Conservation (phyloP, 2,888 invertebrate species). For the Notodonta dromedarius region DNA sequence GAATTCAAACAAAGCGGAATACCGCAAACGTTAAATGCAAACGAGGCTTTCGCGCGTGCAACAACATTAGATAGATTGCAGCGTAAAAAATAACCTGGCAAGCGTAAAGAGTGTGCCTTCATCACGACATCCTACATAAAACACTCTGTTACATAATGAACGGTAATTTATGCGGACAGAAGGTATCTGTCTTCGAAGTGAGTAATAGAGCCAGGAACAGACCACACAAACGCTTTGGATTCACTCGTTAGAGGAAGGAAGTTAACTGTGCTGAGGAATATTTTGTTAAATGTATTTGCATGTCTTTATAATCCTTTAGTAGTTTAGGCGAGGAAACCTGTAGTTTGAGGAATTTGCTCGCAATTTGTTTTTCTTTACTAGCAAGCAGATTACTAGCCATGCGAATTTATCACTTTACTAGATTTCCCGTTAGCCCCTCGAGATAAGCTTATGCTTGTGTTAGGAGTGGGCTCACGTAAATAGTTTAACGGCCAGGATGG, state of each 20-base stretch:
- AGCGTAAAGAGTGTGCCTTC: conserved; percentile 62
- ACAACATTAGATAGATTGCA: conserved; percentile 48
- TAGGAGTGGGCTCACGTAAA: too few species aligned
- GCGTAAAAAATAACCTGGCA: conserved; percentile 50
- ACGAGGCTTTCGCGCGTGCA: conserved; percentile 51
- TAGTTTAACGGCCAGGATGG: too few species aligned
- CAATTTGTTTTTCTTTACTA: too few species aligned
- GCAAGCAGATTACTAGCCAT: too few species aligned
- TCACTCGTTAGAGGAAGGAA: conserved; percentile 30
- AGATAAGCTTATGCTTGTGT: too few species aligned
- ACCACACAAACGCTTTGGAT: conserved; percentile 55
- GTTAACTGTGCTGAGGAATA: conserved; percentile 14
- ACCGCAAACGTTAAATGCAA: conserved; percentile 22
- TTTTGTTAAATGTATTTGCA: background rate
- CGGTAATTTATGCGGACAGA: conserved; percentile 75
- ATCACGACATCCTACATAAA: conserved; percentile 79
- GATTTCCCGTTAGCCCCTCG: too few species aligned
- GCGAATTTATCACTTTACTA: too few species aligned
- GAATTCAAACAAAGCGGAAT: conserved; percentile 9
- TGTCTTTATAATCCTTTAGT: too few species aligned
- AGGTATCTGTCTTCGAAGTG: conserved; percentile 66
- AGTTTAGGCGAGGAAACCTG: too few species aligned
- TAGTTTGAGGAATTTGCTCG: too few species aligned
- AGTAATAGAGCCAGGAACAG: conserved; percentile 46
- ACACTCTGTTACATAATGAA: conserved; percentile 75